phyloP scores from a whole-genome alignment of 2,888 invertebrate genomes.

The Dryobota labecula region DNA sequence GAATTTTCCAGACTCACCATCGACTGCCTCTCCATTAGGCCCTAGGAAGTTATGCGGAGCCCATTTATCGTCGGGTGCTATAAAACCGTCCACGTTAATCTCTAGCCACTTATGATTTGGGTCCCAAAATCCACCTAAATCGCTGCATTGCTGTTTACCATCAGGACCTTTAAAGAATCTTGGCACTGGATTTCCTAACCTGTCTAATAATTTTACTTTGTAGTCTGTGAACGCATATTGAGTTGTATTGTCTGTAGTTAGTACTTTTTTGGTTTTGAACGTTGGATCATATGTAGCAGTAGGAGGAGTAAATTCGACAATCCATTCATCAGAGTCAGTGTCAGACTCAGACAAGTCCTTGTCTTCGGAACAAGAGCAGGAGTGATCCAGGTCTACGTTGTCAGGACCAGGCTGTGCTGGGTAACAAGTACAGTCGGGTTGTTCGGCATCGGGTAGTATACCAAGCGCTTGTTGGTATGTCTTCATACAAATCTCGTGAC shows the following conservation, averaged over 20 bases:
- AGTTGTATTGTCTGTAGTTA: constrained; percentile 71
- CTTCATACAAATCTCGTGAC: constrained; percentile 85
- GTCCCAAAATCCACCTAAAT: constrained; percentile 87
- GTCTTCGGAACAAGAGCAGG: constrained; percentile 85
- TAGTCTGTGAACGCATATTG: constrained; percentile 86
- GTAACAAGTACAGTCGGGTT: constrained; percentile 82
- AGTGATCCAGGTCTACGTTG: constrained; percentile 75
- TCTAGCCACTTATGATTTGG: constrained; percentile 83
- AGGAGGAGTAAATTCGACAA: constrained; percentile 88
- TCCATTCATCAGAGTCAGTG: constrained; percentile 87
- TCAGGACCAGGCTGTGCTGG: constrained; percentile 77
- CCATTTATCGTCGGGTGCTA: constrained; percentile 84
- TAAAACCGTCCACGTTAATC: constrained; percentile 84
- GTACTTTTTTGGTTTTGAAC: constrained; percentile 77
- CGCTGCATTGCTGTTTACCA: constrained; percentile 86
- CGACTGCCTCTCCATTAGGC: constrained; percentile 81
- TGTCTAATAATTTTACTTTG: constrained; percentile 82
- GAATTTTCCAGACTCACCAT: constrained; percentile 82
- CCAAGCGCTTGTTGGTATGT: constrained; percentile 87
- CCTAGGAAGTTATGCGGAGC: constrained; percentile 82
- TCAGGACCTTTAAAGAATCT: constrained; percentile 85
- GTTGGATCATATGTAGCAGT: constrained; percentile 80
- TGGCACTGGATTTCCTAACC: constrained; percentile 82
- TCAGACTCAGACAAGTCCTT: constrained; percentile 76
- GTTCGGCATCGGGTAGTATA: constrained; percentile 81